phyloP scores from a whole-genome alignment of 2,888 invertebrate genomes.

The Gisinianus flammeolus region DNA sequence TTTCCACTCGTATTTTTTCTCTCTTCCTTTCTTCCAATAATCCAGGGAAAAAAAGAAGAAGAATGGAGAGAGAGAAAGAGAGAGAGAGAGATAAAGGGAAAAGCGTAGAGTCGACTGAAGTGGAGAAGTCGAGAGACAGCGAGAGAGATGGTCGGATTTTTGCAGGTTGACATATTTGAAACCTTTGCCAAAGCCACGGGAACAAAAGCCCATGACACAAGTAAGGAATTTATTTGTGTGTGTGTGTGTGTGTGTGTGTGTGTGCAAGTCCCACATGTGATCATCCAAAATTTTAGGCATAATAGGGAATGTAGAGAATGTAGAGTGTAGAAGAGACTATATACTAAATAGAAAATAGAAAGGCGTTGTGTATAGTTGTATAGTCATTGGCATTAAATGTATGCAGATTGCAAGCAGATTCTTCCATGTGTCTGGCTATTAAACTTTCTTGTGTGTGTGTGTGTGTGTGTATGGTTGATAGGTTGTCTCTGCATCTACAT shows the following conservation, averaged over 20 bases:
- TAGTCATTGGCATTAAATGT: not conserved
- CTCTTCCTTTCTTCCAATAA: not conserved
- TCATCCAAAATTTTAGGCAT: not conserved
- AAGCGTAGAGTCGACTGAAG: no score
- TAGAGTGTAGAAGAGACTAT: no score
- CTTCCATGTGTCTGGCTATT: not conserved
- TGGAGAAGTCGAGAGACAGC: not conserved
- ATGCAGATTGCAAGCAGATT: not conserved
- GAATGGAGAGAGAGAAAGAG: not conserved
- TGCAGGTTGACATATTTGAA: constrained; percentile 22
- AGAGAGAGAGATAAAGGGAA: not conserved
- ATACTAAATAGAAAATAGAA: no score
- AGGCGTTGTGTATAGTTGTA: no score
- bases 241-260: not conserved
- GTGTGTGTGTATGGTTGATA: constrained; percentile 2
- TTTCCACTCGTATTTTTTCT: no score
- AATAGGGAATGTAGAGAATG: no score
- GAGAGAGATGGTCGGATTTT: not conserved
- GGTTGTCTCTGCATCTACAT: not conserved
- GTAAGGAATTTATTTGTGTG: not conserved
- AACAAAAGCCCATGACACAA: not conserved
- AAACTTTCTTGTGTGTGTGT: not conserved
- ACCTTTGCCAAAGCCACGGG: not conserved
- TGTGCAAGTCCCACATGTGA: not conserved
- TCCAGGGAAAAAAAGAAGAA: not conserved